phyloP scores from a whole-genome alignment of 2,888 invertebrate species.

The Oscheius onirici region DNA sequence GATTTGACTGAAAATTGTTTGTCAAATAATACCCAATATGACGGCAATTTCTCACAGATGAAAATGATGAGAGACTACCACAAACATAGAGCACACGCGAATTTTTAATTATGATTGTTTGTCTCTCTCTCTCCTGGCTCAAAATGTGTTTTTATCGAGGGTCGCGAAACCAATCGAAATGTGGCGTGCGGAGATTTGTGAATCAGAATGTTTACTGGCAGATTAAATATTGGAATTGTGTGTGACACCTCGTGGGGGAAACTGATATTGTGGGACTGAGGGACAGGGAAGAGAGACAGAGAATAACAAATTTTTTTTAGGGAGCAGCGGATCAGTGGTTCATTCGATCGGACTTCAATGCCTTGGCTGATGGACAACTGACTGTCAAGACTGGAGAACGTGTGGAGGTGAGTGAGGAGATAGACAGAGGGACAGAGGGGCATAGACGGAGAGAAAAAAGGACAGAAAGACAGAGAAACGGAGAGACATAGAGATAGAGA shows the following conservation, averaged over 20 bases:
- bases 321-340: conserved; percentile 51
- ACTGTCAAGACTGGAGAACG: conserved; percentile 50
- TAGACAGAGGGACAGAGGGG: neutral
- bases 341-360: conserved; percentile 50
- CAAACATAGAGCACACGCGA: neutral
- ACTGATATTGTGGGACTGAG: neutral
- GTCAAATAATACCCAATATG: too few relatives aligned
- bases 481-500: neutral
- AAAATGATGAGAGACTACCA: too few relatives aligned
- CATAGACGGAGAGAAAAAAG: neutral
- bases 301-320: conserved; percentile 43
- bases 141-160: neutral
- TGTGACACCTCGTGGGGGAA: conserved; percentile 14
- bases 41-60: too few relatives aligned
- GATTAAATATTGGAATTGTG: neutral
- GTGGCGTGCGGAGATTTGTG: conserved; percentile 2
- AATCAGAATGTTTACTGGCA: conserved; percentile 15
- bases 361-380: conserved; percentile 45
- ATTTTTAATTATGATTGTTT: conserved; percentile 1
- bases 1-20: too few relatives aligned
- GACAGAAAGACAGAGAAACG: neutral
- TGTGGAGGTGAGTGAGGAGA: conserved; percentile 44
- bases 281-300: neutral
- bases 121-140: neutral
- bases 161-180: neutral